A percentile compares a stretch with the other conserved stretches of the same genome.
phyloP scores from a whole-genome alignment of 2,888 invertebrate genomes.

The Caenorhabditis panamensis region DNA sequence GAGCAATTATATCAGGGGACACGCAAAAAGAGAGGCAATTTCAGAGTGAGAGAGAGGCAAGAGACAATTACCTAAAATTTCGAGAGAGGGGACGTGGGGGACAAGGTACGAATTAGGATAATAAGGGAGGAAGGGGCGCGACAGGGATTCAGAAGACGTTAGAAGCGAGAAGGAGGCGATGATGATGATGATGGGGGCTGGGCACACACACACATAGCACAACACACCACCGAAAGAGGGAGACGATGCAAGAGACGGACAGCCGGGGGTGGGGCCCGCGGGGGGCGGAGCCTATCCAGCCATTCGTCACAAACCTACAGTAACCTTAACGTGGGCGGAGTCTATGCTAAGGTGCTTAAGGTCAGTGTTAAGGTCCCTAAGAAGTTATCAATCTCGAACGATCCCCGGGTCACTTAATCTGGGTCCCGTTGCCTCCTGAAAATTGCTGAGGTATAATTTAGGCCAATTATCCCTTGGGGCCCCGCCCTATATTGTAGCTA shows the following conservation, averaged over 20 bases:
- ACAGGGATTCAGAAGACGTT: conserved; percentile 26
- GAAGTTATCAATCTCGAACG: neutral
- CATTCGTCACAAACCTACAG: conserved; percentile 14
- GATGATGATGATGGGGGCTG: conserved; percentile 36
- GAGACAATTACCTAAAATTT: conserved; percentile 55
- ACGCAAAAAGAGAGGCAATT: conserved; percentile 30
- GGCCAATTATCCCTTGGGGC: conserved; percentile 53
- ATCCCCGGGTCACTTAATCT: neutral
- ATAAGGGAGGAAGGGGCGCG: conserved; percentile 37
- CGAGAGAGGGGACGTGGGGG: conserved; percentile 20
- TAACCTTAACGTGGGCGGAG: conserved; percentile 8
- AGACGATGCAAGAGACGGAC: conserved; percentile 32
- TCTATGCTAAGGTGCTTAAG: neutral
- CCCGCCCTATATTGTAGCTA: conserved; percentile 59
- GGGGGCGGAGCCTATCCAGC: conserved; percentile 14
- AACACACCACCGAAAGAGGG: conserved; percentile 38
- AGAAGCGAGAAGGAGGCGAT: conserved; percentile 22
- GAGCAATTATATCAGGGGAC: neutral
- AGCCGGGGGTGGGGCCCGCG: conserved; percentile 27
- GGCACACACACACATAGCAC: conserved; percentile 44
- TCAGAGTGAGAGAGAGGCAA: conserved; percentile 16
- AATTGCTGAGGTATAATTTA: conserved; percentile 48
- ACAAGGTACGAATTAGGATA: conserved; percentile 60
- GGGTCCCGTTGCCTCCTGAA: neutral
- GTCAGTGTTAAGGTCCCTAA: neutral